Percentiles rank a stretch among this genome's conserved stretches.
Conservation (phyloP, 2,888 invertebrate genomes). For the Colostygia pectinataria region DNA sequence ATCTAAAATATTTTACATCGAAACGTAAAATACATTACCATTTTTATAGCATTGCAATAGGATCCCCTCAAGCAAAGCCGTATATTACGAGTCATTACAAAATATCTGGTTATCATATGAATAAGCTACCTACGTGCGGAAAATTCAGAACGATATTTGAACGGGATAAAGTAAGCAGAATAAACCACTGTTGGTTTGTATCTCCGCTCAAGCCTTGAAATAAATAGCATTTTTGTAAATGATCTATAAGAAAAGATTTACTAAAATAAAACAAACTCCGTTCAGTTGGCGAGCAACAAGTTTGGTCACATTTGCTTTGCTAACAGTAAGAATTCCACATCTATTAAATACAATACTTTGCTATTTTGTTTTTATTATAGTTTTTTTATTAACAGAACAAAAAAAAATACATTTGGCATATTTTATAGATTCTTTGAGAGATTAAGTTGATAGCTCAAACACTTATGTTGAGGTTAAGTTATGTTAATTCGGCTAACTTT, state of each 20-base stretch:
- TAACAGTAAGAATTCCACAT: too few relatives aligned
- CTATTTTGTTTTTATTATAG: too few relatives aligned
- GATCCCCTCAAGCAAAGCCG: slow-evolving; percentile 6
- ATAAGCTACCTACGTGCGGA: slow-evolving; percentile 25
- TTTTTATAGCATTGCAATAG: slow-evolving; percentile 16
- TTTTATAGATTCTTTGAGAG: too few relatives aligned
- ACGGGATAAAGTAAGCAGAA: slow-evolving; percentile 23
- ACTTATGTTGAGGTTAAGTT: too few relatives aligned
- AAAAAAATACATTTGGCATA: too few relatives aligned
- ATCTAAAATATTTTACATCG: neutral
- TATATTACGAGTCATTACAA: slow-evolving; percentile 22
- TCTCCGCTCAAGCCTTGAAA: slow-evolving; percentile 10
- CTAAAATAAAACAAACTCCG: slow-evolving; percentile 8
- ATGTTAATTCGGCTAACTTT: too few relatives aligned
- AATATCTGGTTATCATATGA: slow-evolving; percentile 32
- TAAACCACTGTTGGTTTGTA: slow-evolving; percentile 21
- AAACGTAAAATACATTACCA: slow-evolving; percentile 2
- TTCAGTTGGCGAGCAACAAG: slow-evolving; percentile 17
- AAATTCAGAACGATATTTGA: slow-evolving; percentile 28
- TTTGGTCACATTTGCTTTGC: slow-evolving; percentile 1
- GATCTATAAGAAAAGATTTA: slow-evolving; percentile 5
- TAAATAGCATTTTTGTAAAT: slow-evolving; percentile 14
- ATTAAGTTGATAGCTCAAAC: too few relatives aligned
- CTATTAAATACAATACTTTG: too few relatives aligned
- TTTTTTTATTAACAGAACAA: too few relatives aligned